These are phyloP conservation scores for Platalea minor DNA, from an alignment of 2,797 vertebrate genomes.

Conservation along the genomic window DNA sequence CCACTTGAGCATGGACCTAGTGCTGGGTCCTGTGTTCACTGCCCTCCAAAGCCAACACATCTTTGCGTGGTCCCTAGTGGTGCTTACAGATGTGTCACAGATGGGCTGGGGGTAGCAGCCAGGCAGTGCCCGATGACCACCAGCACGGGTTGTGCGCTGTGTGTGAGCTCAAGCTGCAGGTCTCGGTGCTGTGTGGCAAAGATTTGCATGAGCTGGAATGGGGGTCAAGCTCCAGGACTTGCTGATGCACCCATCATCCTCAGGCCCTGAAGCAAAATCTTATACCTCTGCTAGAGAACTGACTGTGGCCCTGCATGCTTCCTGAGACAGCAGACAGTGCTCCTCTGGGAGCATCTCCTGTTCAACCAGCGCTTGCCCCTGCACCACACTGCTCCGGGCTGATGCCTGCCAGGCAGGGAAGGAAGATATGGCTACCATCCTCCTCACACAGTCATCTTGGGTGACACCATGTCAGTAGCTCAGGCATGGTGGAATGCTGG, in stretches of 20 bases:
- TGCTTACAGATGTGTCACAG: neutral
- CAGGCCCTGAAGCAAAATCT: neutral
- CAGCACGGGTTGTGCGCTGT: rapidly evolving
- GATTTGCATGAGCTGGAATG: neutral
- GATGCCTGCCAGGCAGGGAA: neutral
- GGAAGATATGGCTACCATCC: neutral
- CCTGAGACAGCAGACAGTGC: neutral
- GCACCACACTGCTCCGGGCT: neutral
- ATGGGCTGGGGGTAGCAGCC: neutral
- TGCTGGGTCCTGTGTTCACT: neutral
- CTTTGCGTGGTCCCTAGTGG: neutral
- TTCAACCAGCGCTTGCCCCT: neutral
- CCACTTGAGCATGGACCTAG: neutral
- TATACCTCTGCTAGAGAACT: neutral
- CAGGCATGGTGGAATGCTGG: too few species aligned
- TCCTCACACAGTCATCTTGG: neutral
- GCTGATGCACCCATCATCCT: neutral
- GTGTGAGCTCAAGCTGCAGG: neutral
- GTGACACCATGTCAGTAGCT: neutral
- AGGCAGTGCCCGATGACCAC: neutral
- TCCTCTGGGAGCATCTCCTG: neutral
- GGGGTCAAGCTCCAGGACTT: neutral
- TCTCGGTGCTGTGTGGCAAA: rapidly evolving
- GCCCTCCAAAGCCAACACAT: neutral
- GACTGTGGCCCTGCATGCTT: neutral